A percentile compares a stretch with the other conserved stretches of the same genome.
Evolutionary conservation across 2,113 vertebrate species (phyloP).

Genomic region (Ancistrus triradiatus): DNA sequence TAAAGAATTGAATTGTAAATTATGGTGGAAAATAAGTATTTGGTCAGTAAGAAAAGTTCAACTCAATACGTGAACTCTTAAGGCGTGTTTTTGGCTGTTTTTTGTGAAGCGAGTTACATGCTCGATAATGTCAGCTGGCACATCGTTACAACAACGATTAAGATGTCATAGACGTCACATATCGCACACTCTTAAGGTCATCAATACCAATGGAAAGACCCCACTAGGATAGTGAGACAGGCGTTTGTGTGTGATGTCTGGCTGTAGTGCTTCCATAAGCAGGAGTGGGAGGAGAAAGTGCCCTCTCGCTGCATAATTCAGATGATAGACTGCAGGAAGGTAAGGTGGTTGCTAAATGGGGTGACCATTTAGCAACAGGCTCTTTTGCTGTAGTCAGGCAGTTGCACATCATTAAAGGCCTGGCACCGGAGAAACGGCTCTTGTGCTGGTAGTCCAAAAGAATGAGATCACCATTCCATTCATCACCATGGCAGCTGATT

Average conservation of each 20-base stretch:
- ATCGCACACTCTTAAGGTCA: too few relatives aligned
- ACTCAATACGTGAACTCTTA: too few relatives aligned
- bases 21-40: too few relatives aligned
- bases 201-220: too few relatives aligned
- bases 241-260: background rate
- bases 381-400: background rate
- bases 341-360: background rate
- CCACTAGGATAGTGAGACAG: too few relatives aligned
- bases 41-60: too few relatives aligned
- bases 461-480: slow-evolving; percentile 38
- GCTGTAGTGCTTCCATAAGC: slow-evolving; percentile 4
- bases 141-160: too few relatives aligned
- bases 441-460: slow-evolving; percentile 29
- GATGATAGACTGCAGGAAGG: slow-evolving; percentile 9
- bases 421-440: slow-evolving; percentile 22
- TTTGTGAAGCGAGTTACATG: too few relatives aligned
- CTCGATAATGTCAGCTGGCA: too few relatives aligned
- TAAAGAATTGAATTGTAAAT: too few relatives aligned
- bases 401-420: slow-evolving; percentile 29
- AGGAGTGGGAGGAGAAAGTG: background rate
- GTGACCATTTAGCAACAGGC: slow-evolving; percentile 2
- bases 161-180: too few relatives aligned
- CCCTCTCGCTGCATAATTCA: background rate
- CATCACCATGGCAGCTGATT: slow-evolving; percentile 35
- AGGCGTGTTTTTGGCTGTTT: too few relatives aligned